A percentile compares a stretch with the other conserved stretches of the same genome.
These are phyloP conservation scores for Nipponacmea schrenckii DNA, from an alignment of 2,888 invertebrate species.

Conservation along the genomic window DNA sequence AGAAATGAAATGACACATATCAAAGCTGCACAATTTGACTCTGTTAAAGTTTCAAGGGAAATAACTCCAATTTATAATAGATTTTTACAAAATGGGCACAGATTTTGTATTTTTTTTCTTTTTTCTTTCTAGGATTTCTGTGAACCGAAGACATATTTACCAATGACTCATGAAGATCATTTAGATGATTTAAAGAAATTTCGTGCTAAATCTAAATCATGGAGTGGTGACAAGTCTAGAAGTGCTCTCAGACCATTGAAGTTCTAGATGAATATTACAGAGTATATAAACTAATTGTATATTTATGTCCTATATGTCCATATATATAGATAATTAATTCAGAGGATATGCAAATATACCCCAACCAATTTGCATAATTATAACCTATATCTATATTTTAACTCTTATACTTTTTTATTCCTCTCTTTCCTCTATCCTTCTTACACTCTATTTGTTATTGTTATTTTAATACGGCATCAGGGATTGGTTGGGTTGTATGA, in stretches of 20 bases:
- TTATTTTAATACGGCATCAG: not conserved
- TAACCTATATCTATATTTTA: not conserved
- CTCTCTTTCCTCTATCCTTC: not conserved
- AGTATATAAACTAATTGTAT: too few relatives aligned
- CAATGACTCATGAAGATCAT: constrained; percentile 87
- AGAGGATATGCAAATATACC: too few relatives aligned
- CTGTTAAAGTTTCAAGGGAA: too few relatives aligned
- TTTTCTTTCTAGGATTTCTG: constrained; percentile 73
- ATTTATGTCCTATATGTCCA: too few relatives aligned
- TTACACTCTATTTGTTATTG: not conserved
- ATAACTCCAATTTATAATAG: too few relatives aligned
- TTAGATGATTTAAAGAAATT: constrained; percentile 79
- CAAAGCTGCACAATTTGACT: constrained; percentile 66
- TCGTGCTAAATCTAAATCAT: constrained; percentile 80
- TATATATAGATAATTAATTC: too few relatives aligned
- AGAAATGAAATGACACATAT: constrained; percentile 84
- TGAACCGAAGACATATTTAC: constrained; percentile 80
- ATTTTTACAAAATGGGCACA: too few relatives aligned
- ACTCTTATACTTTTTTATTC: not conserved
- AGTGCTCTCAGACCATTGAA: constrained; percentile 54
- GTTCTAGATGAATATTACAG: constrained; percentile 30
- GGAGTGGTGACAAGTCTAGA: constrained; percentile 54
- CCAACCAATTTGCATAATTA: constrained; percentile 1
- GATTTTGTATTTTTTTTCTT: not conserved
- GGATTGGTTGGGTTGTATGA: not conserved